Evolutionary conservation across 2,888 invertebrate species (phyloP), one percentile per base, ranked within the genome.

Genomic region (Ornithoptera alexandrae): DNA sequence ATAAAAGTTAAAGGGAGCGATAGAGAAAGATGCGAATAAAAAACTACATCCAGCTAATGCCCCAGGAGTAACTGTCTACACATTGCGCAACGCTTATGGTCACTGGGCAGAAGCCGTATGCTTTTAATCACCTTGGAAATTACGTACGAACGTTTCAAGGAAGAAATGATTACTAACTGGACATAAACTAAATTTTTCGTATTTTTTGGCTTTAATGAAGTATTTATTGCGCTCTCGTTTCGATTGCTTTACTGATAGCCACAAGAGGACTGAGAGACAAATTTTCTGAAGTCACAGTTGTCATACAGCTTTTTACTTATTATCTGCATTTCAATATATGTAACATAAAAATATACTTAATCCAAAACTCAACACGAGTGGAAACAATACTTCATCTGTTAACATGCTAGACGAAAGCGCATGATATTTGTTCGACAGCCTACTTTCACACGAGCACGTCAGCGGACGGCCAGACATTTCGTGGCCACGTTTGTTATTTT

Each of bases 401-500:
- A 36, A 58, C 46, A 69, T 18, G 17, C 59, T 50, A 62, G 60
- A 56, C 67, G 53, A 67, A 63, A 69, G 65, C 75, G 75, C 72
- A 77, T 75, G 73, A 73, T 59, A 42, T 65, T 60, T 69, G 50
- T 59, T 58, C 66, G 69, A 71, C 72, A 75, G 68, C 75, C 75
- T 71, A 79, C 81, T 81, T 81, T 80, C 82, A 66, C 79, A 50
- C 39, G 71, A 69, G 68, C 75, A 76, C 74, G 75, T 72, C 71
- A 73, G 63, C 72, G 72, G 72, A 72, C 75, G 71, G 67, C n/a
- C 60, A 68, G 71, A 72, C 72, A 72, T 69, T 72, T 73, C 72
- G 70, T 71, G 64, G 64, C 71, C 64, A 71, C 76, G 62, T 75
- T 70, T 73, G 71, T 72, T 74, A 65, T 72, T 71, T 68, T 72